Evolutionary conservation across 2,113 vertebrate species (phyloP).

Genomic region (Halichoeres trimaculatus): DNA sequence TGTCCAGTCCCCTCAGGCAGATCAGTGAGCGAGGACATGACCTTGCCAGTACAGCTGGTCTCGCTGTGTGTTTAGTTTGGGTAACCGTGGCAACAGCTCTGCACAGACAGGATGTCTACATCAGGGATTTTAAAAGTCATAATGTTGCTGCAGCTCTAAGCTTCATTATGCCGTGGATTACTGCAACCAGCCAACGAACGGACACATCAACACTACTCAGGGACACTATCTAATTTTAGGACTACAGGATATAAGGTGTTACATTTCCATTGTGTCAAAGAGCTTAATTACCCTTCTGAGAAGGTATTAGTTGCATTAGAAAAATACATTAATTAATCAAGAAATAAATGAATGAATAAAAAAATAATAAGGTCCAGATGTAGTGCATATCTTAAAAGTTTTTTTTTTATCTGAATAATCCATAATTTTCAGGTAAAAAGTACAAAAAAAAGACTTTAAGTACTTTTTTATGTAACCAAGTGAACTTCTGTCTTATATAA

Average conservation of each 20-base stretch:
- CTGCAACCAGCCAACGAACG: slow-evolving; percentile 53
- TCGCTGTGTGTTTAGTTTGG: slow-evolving; percentile 68
- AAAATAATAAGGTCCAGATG: background rate
- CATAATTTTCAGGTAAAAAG: too few relatives aligned
- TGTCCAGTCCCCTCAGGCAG: slow-evolving; percentile 52
- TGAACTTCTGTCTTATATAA: too few relatives aligned
- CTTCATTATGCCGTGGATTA: slow-evolving; percentile 63
- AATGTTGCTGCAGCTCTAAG: slow-evolving; percentile 64
- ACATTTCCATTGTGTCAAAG: slow-evolving; percentile 17
- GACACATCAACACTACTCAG: slow-evolving; percentile 33
- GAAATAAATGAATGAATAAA: too few relatives aligned
- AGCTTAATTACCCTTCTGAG: background rate
- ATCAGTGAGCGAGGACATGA: slow-evolving; percentile 68
- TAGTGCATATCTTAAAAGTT: too few relatives aligned
- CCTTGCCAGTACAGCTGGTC: slow-evolving; percentile 76
- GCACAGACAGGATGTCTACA: slow-evolving; percentile 75
- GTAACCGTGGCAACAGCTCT: slow-evolving; percentile 70
- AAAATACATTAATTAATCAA: too few relatives aligned
- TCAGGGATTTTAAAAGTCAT: slow-evolving; percentile 75
- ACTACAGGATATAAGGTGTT: slow-evolving; percentile 5
- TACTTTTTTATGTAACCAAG: too few relatives aligned
- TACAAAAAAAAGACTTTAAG: too few relatives aligned
- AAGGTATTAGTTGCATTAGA: background rate
- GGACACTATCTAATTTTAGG: slow-evolving; percentile 13
- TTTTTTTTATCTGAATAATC: too few relatives aligned